Evolutionary conservation across 2,888 invertebrate genomes (phyloP), one percentile per base, ranked within the genome.

Genomic region (Drosophila ezoana): DNA sequence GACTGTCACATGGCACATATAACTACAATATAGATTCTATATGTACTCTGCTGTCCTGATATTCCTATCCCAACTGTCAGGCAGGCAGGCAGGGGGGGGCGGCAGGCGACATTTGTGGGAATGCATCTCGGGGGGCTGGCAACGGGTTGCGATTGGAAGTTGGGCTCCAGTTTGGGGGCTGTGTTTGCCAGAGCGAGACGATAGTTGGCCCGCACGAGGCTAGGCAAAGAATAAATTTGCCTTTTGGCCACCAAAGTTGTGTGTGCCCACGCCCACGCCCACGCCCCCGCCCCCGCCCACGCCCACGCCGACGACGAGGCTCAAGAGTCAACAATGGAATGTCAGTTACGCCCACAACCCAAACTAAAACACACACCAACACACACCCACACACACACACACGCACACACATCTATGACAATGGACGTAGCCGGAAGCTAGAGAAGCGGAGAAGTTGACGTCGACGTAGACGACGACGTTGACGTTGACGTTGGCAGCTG

Each of bases 241-340:
- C 86, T 87, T 81, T 79, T 76, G 82, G 79, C 86, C 86, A 83
- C 69, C 87, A 72, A 72, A 85, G 57, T 66, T 82, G 59, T 48
- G 48, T 59, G 54, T 53, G 62, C 32, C 13, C 54, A 38, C 35
- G 61, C 69, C 61, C 8, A 28, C 28, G 28, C 28, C 49, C 0
- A 52, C 52, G 52, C 40, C 16, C 28, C 40, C 28, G 52, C 28
- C 52, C 8, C 8, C 28, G 28, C 0, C 49, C 0, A 52, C 52
- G 52, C 16, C 13, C 16, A 52, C 28, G 52, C 14, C 52, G 52
- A 52, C 28, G 28, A 28, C 28, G 53, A 69, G 74, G 63, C 76
- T 76, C 76, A 76, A 78, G 80, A 76, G 65, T 78, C 72, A 84
- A 78, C 81, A 82, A 87, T 87, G 65, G 65, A 58, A 69, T 76